Evolutionary conservation across 2,888 invertebrate species (phyloP).

Genomic region (Leucania comma): DNA sequence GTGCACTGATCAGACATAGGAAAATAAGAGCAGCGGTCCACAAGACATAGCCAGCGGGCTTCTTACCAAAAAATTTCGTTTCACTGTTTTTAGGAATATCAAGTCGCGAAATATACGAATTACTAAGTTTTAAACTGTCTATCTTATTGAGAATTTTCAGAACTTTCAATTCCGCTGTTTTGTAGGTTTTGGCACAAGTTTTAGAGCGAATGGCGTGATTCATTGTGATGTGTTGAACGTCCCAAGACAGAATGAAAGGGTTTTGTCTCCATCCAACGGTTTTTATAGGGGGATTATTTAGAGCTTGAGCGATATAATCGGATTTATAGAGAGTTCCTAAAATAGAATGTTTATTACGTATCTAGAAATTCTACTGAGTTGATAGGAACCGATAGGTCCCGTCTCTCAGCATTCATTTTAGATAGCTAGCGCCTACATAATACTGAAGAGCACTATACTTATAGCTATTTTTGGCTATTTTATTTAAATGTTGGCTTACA

Average conservation of each 20-base stretch:
- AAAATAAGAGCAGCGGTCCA: slow-evolving; percentile 44
- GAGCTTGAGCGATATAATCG: slow-evolving; percentile 62
- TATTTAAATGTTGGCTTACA: too few relatives aligned
- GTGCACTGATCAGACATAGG: slow-evolving; percentile 56
- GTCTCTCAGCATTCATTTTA: neutral
- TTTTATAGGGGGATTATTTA: slow-evolving; percentile 73
- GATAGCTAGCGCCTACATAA: neutral
- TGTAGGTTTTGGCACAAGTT: slow-evolving; percentile 79
- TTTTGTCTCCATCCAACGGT: slow-evolving; percentile 36
- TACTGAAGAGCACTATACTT: neutral
- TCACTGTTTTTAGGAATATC: slow-evolving; percentile 59
- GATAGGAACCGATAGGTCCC: neutral
- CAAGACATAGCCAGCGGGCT: slow-evolving; percentile 37
- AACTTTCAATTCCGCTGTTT: slow-evolving; percentile 81
- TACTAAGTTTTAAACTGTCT: slow-evolving; percentile 75
- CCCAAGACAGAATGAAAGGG: slow-evolving; percentile 68
- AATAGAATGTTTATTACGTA: neutral
- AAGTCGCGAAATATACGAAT: slow-evolving; percentile 74
- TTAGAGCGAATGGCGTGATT: slow-evolving; percentile 69
- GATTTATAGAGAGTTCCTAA: slow-evolving; percentile 51
- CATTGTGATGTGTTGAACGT: slow-evolving; percentile 69
- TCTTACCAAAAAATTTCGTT: slow-evolving; percentile 18
- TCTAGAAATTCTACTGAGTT: slow-evolving; percentile 6
- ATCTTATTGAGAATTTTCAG: slow-evolving; percentile 82
- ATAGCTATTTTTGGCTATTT: too few relatives aligned